phyloP scores from a whole-genome alignment of 2,888 invertebrate species.

The Ichneumon xanthorius region DNA sequence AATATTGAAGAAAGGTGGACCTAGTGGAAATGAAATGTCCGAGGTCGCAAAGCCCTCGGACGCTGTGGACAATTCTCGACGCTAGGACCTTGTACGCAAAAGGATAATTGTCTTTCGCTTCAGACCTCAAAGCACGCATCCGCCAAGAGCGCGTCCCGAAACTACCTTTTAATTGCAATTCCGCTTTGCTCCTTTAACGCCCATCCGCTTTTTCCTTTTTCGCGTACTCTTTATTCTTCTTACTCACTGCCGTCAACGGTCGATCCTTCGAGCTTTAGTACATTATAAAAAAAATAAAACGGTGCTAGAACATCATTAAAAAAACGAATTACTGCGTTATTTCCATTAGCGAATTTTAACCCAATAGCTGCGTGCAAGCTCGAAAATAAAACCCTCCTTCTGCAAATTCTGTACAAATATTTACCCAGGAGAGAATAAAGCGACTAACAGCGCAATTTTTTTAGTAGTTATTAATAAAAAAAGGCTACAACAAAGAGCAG shows the following conservation, averaged over 20 bases:
- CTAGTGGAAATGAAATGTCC: not conserved
- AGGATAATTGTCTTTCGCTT: constrained; percentile 14
- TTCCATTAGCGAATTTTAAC: not conserved
- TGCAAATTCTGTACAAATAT: not conserved
- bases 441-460: not conserved
- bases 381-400: not conserved
- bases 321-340: too few relatives aligned
- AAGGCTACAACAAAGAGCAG: not conserved
- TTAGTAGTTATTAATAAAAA: not conserved
- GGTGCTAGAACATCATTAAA: not conserved
- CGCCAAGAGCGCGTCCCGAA: constrained; percentile 12
- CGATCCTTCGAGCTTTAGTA: constrained; percentile 8
- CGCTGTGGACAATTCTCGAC: not conserved
- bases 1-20: not conserved
- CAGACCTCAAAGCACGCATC: not conserved
- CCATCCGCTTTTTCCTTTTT: constrained; percentile 2
- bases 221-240: constrained; percentile 25
- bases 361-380: not conserved
- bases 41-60: not conserved
- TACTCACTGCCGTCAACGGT: constrained; percentile 22
- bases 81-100: not conserved
- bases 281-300: not conserved
- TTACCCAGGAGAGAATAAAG: not conserved
- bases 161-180: constrained; percentile 40
- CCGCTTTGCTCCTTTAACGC: constrained; percentile 31